phyloP scores from a whole-genome alignment of 2,888 invertebrate species.

The Cerceris ruficornis region DNA sequence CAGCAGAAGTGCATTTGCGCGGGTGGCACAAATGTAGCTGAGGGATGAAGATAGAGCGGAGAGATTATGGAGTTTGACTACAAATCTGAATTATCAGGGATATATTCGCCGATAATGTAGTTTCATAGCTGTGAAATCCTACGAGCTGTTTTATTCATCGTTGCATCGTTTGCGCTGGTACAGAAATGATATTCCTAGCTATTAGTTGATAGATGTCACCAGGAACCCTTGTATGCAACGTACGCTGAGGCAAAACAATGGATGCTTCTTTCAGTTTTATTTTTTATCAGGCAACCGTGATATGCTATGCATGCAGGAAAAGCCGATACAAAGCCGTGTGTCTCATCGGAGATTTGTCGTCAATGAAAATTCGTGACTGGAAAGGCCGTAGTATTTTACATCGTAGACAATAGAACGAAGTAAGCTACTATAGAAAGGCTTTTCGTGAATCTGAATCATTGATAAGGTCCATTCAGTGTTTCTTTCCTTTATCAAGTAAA shows the following conservation, averaged over 20 bases:
- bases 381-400: slow-evolving; percentile 46
- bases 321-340: slow-evolving; percentile 24
- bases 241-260: not conserved
- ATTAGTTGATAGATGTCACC: not conserved
- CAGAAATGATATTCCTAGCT: not conserved
- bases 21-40: no score
- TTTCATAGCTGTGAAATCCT: no score
- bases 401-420: slow-evolving; percentile 21
- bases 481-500: slow-evolving; percentile 23
- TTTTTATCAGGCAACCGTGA: slow-evolving; percentile 29
- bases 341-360: slow-evolving; percentile 47
- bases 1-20: not conserved
- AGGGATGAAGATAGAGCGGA: no score
- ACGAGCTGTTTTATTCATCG: no score
- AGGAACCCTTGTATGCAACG: not conserved
- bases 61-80: no score
- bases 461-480: slow-evolving; percentile 35
- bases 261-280: slow-evolving; percentile 4
- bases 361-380: slow-evolving; percentile 38
- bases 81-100: no score
- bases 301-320: not conserved
- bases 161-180: not conserved
- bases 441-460: slow-evolving; percentile 33
- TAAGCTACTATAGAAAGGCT: slow-evolving; percentile 40
- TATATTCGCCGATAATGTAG: no score